These are phyloP conservation scores for Cantharis rufa DNA, from an alignment of 2,888 invertebrate species.

Conservation along the genomic window DNA sequence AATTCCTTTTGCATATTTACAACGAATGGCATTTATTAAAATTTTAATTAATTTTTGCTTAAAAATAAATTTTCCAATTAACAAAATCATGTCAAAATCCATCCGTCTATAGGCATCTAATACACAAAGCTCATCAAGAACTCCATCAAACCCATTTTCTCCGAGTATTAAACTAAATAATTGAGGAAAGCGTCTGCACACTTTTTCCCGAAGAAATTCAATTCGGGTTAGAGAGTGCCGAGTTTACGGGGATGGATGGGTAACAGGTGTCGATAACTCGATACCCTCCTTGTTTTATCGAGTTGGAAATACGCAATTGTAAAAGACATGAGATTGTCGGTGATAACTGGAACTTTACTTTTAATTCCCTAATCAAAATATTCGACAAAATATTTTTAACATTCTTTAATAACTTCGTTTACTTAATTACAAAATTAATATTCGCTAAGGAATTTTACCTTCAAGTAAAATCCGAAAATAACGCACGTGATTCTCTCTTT, in stretches of 20 bases:
- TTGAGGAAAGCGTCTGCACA: conserved; percentile 27
- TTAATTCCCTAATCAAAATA: background rate
- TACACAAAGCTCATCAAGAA: conserved; percentile 29
- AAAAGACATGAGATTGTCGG: background rate
- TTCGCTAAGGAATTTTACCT: background rate
- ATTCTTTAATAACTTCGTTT: background rate
- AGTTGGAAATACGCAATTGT: conserved; percentile 2
- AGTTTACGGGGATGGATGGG: conserved; percentile 19
- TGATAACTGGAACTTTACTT: background rate
- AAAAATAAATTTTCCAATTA: background rate
- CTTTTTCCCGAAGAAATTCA: conserved; percentile 29
- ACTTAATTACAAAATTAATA: background rate
- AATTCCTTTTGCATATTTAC: background rate
- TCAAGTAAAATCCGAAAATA: background rate
- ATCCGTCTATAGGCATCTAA: background rate
- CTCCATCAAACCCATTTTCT: conserved; percentile 27
- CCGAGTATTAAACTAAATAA: conserved; percentile 28
- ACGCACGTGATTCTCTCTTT: background rate
- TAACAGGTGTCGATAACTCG: conserved; percentile 31
- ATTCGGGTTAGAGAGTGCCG: conserved; percentile 21
- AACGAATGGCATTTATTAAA: background rate
- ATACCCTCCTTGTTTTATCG: conserved; percentile 16
- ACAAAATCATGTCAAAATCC: background rate
- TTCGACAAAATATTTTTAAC: background rate
- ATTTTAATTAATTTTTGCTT: background rate